Evolutionary conservation across 2,888 invertebrate genomes (phyloP), one percentile per base, ranked within the genome.

Genomic region (Sisyra nigra): DNA sequence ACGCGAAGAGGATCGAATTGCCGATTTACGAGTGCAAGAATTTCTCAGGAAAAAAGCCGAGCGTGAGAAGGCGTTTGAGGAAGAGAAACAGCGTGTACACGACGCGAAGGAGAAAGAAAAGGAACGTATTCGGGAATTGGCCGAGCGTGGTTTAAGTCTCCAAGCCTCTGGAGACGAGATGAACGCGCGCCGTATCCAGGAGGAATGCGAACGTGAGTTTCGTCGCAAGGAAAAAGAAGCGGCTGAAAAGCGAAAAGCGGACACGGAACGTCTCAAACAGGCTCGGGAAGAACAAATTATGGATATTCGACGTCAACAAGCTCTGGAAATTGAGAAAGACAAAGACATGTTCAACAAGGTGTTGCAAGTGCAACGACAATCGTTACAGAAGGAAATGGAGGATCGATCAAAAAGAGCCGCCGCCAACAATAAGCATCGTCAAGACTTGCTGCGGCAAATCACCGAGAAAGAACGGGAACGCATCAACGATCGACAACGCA

Each of bases 151-250:
- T 59, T 57, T 69, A 60, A 71, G 74, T 61, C 51, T 57, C 15
- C 57, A 60, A 48, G 61, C 62, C 5, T 48, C 54, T 32, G 57
- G 65, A 45, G 69, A 73, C 41, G 71, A 70, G 51, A 52, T 70
- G 49, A 68, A 69, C 46, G 68, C 68, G 1, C 51, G 63, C 14
- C 58, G 71, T 32, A 56, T 68, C 9, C 68, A 69, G 50, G 73
- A 74, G 52, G 69, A 72, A 53, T 76, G 79, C 15, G 82, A 82
- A 55, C 63, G 77, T 9, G 74, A 78, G 51, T 82, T 80, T 72
- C 65, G 81, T 1, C 64, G 69, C 9, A 70, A 68, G 45, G 81
- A 82, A 57, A 66, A 72, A 24, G 71, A 71, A 44, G 72, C 67
- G 1, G 79, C 76, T 7, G 52, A 71, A 41, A 73, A 68, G 53